These are phyloP conservation scores for Ahaetulla prasina DNA, from an alignment of 2,113 vertebrate genomes.

Conservation along the genomic window DNA sequence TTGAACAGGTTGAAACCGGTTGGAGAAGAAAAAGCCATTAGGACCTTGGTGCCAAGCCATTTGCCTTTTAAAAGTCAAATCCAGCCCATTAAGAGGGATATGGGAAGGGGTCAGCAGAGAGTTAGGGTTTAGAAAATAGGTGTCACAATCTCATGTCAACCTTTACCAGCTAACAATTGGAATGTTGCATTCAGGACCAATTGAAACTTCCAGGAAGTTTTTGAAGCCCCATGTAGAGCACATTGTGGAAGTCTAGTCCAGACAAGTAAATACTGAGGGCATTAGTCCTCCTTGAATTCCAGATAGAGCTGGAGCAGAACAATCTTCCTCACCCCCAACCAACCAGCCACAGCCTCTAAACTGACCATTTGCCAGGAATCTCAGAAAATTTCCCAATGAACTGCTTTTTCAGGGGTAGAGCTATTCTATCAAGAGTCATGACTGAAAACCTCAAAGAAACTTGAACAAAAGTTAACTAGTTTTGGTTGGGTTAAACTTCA, in stretches of 20 bases:
- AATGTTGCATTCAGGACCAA: background rate
- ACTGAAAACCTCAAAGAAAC: background rate
- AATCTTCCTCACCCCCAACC: background rate
- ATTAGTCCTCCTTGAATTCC: background rate
- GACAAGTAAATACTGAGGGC: background rate
- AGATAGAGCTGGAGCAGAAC: background rate
- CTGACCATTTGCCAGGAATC: background rate
- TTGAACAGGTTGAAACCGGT: background rate
- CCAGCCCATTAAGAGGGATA: background rate
- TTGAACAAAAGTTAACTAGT: background rate
- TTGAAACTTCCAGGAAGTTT: background rate
- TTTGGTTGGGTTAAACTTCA: background rate
- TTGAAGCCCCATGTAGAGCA: background rate
- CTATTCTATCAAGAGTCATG: background rate
- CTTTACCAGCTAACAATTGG: background rate
- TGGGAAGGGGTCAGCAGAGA: background rate
- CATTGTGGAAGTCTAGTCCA: background rate
- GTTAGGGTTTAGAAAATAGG: background rate
- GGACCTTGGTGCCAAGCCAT: background rate
- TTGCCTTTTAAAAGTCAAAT: background rate
- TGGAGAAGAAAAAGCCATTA: background rate
- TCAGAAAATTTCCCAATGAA: background rate
- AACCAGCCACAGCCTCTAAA: background rate
- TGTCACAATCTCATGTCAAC: background rate
- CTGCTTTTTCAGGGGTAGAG: background rate